Base-by-base conservation (phyloP, 53 echinoderm and acorn worm genomes). In the Antedon mediterranea region DNA sequence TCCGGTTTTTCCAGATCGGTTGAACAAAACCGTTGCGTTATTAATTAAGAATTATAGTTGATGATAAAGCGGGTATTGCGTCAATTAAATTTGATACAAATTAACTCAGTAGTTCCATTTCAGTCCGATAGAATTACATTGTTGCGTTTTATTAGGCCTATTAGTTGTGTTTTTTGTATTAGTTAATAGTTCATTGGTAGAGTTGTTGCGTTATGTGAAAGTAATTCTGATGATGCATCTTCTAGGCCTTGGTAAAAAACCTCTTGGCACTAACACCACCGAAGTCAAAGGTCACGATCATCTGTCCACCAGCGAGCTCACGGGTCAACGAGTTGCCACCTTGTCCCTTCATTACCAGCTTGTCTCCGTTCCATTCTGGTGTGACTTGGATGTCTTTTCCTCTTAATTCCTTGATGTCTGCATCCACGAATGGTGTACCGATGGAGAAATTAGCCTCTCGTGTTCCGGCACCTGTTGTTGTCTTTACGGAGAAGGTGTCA, bases 231-330 rank as follows among this genome's bases (percentile, higher is more conserved):
- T 11, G 37, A 11, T 37, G 11, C 11, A 37, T 11, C 4, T 37
- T 18, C 23, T 57, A 57, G 34, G 30, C 86, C 85, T 89, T 86
- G 84, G 91, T 91, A 86, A 91, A 91, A 79, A 84, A 76, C n/a
- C 91, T 77, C 78, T 86, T 89, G 31, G 86, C 92, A 33, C 32
- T 43, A 31, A 76, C 74, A 1, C 88, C 92, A 74, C 86, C 89
- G 73, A 86, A 71, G 81, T 79, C 76, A 77, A 84, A 82, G 77
- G 86, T 89, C 27, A 84, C 79, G 71, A 89, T 84, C 44, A 92
- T 72, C 74, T 92, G 89, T 30, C 86, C 84, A 29, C 86, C 92
- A 42, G 76, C 73, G 30, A 92, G 44, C 74, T 92, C 89, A 14
- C 92, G 81, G 75, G 79, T 76, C 33, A 86, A 83, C 15, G 29